Base-by-base conservation (phyloP, 1,140 invertebrate species). In the Eueides isabella region DNA sequence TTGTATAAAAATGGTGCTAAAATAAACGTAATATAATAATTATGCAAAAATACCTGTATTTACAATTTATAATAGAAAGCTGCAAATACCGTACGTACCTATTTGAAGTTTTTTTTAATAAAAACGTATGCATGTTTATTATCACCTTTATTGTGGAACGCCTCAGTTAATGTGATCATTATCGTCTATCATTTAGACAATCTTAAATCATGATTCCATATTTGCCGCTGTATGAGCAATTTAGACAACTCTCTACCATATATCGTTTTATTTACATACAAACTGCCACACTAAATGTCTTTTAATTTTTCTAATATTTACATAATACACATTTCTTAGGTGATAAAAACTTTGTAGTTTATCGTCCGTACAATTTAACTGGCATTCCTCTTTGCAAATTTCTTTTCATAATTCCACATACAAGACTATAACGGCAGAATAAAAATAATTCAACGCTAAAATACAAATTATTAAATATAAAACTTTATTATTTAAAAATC, bases 121-220 rank as follows among this genome's bases (percentile, higher is more conserved):
- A 19, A 55, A 55, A 23, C n/a, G 12, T n/a, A 55, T 55, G 48
- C 48, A 55, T 26, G 19, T 55, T 23, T 55, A 55, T 55, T 12
- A 55, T 26, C 48, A 55, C 48, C 19, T 55, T 55, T 55, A 55
- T 55, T 55, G 23, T 26, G 11, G 48, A 55, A 55, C 48, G 48
- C 19, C 48, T 55, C 48, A 26, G 48, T 55, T 55, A 55, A 23
- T 55, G 26, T 23, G 48, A 55, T 11, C 19, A 3, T 55, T 55
- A 55, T n/a, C 19, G 48, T 55, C 19, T 55, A 55, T 55, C 23
- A 55, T 55, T 55, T 55, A 55, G 48, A 55, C 7, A 55, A 55
- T 55, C 48, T 55, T 55, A 55, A 55, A 55, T 55, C 48, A 55
- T 55, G 26, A 23, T 26, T 55, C 48, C 48, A 55, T 55, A 55